Evolutionary conservation across 2,113 vertebrate genomes (phyloP).

Genomic region (Stegostoma tigrinum): DNA sequence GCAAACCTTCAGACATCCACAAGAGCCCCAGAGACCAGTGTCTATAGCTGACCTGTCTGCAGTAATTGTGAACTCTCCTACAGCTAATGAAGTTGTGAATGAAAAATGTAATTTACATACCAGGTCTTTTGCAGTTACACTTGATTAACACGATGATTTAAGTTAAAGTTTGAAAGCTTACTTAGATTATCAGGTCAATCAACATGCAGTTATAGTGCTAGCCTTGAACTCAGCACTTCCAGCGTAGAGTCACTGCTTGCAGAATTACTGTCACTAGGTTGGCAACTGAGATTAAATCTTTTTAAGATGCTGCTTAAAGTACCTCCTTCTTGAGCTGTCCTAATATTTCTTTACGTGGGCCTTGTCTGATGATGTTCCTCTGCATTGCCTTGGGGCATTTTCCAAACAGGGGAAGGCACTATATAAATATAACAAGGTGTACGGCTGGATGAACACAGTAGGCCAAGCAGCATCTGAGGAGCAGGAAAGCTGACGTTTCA

Average conservation of each 20-base stretch:
- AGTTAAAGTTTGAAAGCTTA: slow-evolving; percentile 28
- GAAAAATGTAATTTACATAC: slow-evolving; percentile 32
- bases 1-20: background rate
- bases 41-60: background rate
- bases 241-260: background rate
- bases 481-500: too few relatives aligned
- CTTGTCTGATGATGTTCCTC: background rate
- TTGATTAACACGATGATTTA: slow-evolving; percentile 32
- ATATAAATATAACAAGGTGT: background rate
- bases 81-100: slow-evolving; percentile 7
- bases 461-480: too few relatives aligned
- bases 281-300: background rate
- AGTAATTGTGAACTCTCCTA: slow-evolving; percentile 28
- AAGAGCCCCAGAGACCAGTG: slow-evolving; percentile 27
- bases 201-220: slow-evolving; percentile 21
- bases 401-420: too few relatives aligned
- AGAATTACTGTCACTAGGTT: background rate
- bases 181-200: slow-evolving; percentile 11
- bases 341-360: background rate
- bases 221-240: background rate
- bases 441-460: too few relatives aligned
- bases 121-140: slow-evolving; percentile 13
- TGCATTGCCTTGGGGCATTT: background rate
- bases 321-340: background rate
- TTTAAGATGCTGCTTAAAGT: background rate